phyloP scores from a whole-genome alignment of 2,113 vertebrate genomes.

The Eretmochelys imbricata region DNA sequence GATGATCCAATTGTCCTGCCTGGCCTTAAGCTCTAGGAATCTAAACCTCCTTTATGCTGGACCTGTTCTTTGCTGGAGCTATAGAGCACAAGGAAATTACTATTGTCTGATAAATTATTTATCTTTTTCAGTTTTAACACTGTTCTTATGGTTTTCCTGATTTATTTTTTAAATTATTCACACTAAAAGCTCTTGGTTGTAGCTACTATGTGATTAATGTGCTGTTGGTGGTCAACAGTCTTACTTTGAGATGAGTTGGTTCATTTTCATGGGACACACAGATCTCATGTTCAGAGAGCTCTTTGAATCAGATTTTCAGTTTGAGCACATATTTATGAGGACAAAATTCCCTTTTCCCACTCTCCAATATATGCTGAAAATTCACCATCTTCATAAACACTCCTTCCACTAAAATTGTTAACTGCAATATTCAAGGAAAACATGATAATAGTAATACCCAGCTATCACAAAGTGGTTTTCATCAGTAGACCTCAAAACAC shows the following conservation, averaged over 20 bases:
- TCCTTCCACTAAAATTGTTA: constrained; percentile 54
- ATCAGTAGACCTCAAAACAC: constrained; percentile 66
- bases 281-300: constrained; percentile 50
- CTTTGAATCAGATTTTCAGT: constrained; percentile 47
- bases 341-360: constrained; percentile 69
- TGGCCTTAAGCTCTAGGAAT: background rate
- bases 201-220: constrained; percentile 56
- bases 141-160: background rate
- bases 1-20: rapidly evolving
- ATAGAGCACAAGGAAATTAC: background rate
- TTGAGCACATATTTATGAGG: constrained; percentile 73
- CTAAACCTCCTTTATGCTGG: rapidly evolving
- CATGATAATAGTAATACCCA: constrained; percentile 68
- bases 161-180: background rate
- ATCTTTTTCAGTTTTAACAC: background rate
- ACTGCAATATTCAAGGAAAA: constrained; percentile 74
- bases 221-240: constrained; percentile 19
- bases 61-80: background rate
- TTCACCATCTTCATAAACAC: constrained; percentile 55
- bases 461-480: constrained; percentile 9
- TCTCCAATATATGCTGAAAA: constrained; percentile 71
- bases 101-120: background rate
- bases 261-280: constrained; percentile 58
- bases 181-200: constrained; percentile 30
- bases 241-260: constrained; percentile 32